Evolutionary conservation across 2,113 vertebrate genomes (phyloP).

Genomic region (Toxostoma redivivum): DNA sequence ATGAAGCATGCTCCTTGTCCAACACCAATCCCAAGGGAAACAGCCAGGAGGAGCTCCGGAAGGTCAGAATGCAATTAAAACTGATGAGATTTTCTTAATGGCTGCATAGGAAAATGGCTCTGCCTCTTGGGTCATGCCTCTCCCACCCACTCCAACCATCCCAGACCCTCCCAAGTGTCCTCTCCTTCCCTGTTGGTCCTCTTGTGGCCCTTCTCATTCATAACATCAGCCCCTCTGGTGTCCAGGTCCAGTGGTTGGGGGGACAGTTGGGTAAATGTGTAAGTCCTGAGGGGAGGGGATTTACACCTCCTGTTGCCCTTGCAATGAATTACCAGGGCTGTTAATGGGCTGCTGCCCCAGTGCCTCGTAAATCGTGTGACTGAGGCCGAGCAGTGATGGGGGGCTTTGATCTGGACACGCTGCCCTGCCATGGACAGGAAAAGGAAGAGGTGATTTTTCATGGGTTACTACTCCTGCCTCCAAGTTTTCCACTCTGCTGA

Average conservation of each 20-base stretch:
- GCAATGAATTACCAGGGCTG: conserved; percentile 68
- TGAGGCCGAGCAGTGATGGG: conserved; percentile 15
- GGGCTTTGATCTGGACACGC: conserved; percentile 79
- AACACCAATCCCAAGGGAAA: not conserved
- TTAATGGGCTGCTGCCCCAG: conserved; percentile 70
- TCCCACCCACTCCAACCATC: not conserved
- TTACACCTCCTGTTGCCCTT: conserved; percentile 61
- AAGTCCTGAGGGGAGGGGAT: conserved; percentile 44
- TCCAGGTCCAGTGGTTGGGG: not conserved
- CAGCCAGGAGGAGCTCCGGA: not conserved
- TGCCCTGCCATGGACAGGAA: conserved; percentile 72
- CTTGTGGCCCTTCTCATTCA: not conserved
- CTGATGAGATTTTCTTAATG: not conserved
- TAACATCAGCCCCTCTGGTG: not conserved
- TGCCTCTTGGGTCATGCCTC: not conserved
- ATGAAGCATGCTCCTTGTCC: not conserved
- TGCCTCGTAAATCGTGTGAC: conserved; percentile 56
- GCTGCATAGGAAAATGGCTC: not conserved
- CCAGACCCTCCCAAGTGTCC: not conserved
- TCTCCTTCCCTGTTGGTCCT: not conserved
- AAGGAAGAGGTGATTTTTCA: conserved; percentile 79
- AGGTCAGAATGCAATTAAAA: conserved; percentile 39
- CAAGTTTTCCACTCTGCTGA: conserved; percentile 79
- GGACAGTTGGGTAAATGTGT: conserved; percentile 44
- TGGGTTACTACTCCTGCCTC: conserved; percentile 68